Evolutionary conservation across 2,888 invertebrate genomes (phyloP), one percentile per base, ranked within the genome.

Genomic region (Beris morrisii): DNA sequence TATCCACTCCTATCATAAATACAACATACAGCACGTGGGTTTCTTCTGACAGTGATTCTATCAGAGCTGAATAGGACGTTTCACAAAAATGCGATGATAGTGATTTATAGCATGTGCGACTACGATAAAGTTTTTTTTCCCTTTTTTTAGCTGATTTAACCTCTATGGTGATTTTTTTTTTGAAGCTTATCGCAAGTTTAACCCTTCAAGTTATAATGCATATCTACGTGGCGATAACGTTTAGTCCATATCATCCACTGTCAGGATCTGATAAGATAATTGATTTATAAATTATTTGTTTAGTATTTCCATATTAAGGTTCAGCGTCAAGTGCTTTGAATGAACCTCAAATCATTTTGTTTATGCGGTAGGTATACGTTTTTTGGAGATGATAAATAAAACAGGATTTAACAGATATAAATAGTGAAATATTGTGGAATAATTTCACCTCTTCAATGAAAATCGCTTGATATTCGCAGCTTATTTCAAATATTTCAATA

Each of bases 201-300:
- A 46, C 58, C 58, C 46, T 45, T 58, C 38, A n/a, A 28, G 43
- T 13, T 22, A 38, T 38, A 38, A 38, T 9, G 22, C 50, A 52
- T 61, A 61, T 61, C 61, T 61, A 61, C 50, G 52, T 50, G 31
- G 61, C 61, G 61, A 64, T 64, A 64, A 45, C 54, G 30, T 54
- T 64, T 44, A 64, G 50, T 53, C 64, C 64, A 64, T 64, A 64
- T 64, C 64, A 54, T 64, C 54, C 56, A 65, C 46, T 65, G 66
- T 64, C 63, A 63, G 58, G 61, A 31, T 58, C 48, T 66, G 66
- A 66, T 66, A 69, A 69, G 64, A 69, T 69, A 69, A 69, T 69
- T 69, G 68, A 69, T 69, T 69, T 69, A 69, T 69, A 69, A 69
- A 66, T 69, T 69, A 64, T 69, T 69, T 66, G 64, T 45, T 43